Evolutionary conservation across 2,797 vertebrate genomes (phyloP).

Genomic region (Malurus leucopterus): DNA sequence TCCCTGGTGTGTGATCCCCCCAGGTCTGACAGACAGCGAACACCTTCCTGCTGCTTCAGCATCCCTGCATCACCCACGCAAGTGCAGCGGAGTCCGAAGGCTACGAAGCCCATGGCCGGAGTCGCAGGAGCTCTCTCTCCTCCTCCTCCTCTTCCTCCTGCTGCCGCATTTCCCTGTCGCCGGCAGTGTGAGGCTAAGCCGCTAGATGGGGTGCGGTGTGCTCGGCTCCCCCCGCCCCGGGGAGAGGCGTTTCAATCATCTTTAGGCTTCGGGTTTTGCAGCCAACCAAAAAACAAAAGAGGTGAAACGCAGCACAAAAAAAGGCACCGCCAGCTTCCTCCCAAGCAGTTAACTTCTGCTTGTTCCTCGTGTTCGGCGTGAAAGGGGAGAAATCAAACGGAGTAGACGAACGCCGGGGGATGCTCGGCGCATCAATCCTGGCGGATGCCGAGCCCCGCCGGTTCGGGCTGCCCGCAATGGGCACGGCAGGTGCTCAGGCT

Average conservation of each 20-base stretch:
- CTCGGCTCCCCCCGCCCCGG: slow-evolving; percentile 28
- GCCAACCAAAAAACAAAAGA: slow-evolving; percentile 60
- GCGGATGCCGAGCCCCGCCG: neutral
- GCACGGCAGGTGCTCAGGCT: slow-evolving; percentile 1
- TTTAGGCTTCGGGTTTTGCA: slow-evolving; percentile 15
- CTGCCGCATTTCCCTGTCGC: neutral
- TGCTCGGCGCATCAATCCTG: neutral
- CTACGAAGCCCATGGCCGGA: neutral
- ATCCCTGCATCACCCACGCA: neutral
- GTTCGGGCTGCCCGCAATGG: neutral
- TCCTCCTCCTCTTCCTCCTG: neutral
- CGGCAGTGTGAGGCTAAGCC: slow-evolving; percentile 52
- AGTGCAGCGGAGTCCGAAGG: neutral
- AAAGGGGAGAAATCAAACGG: slow-evolving; percentile 35
- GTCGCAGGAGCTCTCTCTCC: neutral
- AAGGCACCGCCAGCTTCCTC: slow-evolving; percentile 7
- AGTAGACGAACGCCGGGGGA: neutral
- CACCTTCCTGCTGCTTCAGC: neutral
- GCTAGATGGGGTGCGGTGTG: slow-evolving; percentile 70
- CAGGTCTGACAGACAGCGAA: neutral
- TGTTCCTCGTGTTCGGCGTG: slow-evolving; percentile 1
- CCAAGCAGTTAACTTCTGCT: slow-evolving; percentile 26
- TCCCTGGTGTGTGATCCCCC: neutral
- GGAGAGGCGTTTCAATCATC: slow-evolving; percentile 13
- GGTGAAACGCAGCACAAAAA: slow-evolving; percentile 17